A percentile compares a stretch with the other conserved stretches of the same genome.
Conservation (phyloP, 2,797 vertebrate species). For the Diglossa cyanea region DNA sequence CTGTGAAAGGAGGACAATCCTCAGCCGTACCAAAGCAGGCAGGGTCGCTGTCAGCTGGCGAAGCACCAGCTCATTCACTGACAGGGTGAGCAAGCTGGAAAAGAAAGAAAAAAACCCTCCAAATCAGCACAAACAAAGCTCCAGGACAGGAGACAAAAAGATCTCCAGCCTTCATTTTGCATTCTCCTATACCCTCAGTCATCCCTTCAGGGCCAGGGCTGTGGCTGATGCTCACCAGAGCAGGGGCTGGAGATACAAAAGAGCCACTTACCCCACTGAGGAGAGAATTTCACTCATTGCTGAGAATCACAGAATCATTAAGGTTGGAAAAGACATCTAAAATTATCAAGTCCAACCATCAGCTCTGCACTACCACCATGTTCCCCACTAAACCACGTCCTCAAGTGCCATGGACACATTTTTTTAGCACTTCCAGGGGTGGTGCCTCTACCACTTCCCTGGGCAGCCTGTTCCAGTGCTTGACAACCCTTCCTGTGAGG, state of each 20-base stretch:
- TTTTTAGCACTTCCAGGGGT: not conserved
- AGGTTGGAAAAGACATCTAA: not conserved
- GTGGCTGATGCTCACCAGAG: not conserved
- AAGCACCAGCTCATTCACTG: not conserved
- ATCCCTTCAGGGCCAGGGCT: not conserved
- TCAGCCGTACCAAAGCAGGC: slow-evolving; percentile 1
- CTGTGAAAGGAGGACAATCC: not conserved
- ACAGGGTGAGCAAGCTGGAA: slow-evolving; percentile 14
- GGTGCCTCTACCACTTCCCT: not conserved
- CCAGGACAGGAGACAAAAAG: not conserved
- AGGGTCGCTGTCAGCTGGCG: not conserved
- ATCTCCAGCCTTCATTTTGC: not conserved
- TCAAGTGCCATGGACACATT: not conserved
- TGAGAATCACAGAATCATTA: not conserved
- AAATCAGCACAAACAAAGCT: not conserved
- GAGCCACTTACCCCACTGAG: accelerated
- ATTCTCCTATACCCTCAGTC: accelerated
- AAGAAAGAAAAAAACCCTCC: not conserved
- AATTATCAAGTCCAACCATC: not conserved
- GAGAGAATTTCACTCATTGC: not conserved
- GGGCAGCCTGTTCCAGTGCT: not conserved
- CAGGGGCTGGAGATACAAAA: not conserved
- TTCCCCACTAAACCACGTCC: not conserved
- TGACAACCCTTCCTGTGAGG: not conserved
- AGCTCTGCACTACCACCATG: not conserved